These are phyloP conservation scores for Catharus minimus DNA, from an alignment of 2,113 vertebrate genomes.

Conservation along the genomic window DNA sequence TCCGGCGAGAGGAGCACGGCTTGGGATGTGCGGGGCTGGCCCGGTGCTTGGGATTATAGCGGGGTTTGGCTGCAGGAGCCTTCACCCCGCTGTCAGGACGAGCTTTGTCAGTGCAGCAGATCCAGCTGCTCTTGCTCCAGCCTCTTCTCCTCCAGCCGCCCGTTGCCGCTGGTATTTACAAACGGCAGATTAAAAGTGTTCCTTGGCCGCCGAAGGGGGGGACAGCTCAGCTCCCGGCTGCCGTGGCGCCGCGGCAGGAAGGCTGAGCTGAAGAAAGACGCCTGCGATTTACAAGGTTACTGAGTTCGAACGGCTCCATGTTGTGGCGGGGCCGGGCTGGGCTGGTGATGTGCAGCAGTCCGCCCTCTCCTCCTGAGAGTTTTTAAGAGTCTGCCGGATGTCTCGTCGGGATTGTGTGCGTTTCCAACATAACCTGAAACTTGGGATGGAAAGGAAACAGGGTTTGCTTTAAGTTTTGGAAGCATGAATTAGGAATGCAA, in stretches of 20 bases:
- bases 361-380: neutral
- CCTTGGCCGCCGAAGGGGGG: neutral
- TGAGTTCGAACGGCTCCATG: neutral
- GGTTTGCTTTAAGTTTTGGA: neutral
- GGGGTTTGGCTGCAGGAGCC: neutral
- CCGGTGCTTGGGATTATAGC: rapidly evolving
- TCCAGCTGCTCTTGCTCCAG: neutral
- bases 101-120: neutral
- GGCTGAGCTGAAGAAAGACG: neutral
- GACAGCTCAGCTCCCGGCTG: neutral
- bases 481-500: rapidly evolving
- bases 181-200: neutral
- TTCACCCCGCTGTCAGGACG: neutral
- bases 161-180: rapidly evolving
- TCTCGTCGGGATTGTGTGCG: rapidly evolving
- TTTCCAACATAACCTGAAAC: neutral
- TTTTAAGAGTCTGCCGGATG: too few relatives aligned
- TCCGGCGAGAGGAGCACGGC: neutral
- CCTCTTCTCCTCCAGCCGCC: rapidly evolving
- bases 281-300: neutral
- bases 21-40: neutral
- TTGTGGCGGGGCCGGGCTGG: neutral
- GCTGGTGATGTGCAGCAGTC: rapidly evolving
- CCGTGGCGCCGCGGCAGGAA: neutral
- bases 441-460: neutral